Conservation (phyloP, 2,888 invertebrate species). For the Lasioglossum marginatum region DNA sequence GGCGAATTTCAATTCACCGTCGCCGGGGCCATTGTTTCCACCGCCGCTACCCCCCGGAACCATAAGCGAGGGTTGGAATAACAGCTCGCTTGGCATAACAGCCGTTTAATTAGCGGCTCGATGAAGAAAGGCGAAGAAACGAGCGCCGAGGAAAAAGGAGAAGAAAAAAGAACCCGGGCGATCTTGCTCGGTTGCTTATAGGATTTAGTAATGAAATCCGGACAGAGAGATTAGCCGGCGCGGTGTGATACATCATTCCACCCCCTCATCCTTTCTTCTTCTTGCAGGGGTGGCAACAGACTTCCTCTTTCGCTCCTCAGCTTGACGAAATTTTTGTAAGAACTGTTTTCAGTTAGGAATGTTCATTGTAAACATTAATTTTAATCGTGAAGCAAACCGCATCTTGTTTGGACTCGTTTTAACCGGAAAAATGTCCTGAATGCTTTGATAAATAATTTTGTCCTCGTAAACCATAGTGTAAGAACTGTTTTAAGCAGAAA, state of each 20-base stretch:
- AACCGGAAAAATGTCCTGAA: too few relatives aligned
- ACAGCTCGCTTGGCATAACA: constrained; percentile 56
- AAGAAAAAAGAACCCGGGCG: background rate
- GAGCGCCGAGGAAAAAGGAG: constrained; percentile 45
- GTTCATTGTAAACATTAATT: too few relatives aligned
- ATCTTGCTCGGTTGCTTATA: constrained; percentile 69
- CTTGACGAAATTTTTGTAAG: background rate
- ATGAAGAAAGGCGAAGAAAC: constrained; percentile 57
- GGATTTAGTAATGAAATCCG: constrained; percentile 75
- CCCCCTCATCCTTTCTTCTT: background rate
- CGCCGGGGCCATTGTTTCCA: constrained; percentile 54
- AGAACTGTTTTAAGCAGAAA: too few relatives aligned
- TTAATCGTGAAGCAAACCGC: too few relatives aligned
- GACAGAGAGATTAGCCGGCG: constrained; percentile 67
- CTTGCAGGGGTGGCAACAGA: constrained; percentile 61
- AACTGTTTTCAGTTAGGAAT: background rate
- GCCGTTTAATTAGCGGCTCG: constrained; percentile 73
- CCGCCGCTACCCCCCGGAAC: background rate
- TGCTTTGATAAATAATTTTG: too few relatives aligned
- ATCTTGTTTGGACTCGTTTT: too few relatives aligned
- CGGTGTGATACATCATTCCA: constrained; percentile 71
- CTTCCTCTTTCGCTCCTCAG: constrained; percentile 69
- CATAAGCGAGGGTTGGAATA: constrained; percentile 41
- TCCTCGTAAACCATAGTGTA: too few relatives aligned
- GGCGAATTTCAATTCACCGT: constrained; percentile 59